Evolutionary conservation across 2,113 vertebrate species (phyloP).

Genomic region (Antigone vipio): DNA sequence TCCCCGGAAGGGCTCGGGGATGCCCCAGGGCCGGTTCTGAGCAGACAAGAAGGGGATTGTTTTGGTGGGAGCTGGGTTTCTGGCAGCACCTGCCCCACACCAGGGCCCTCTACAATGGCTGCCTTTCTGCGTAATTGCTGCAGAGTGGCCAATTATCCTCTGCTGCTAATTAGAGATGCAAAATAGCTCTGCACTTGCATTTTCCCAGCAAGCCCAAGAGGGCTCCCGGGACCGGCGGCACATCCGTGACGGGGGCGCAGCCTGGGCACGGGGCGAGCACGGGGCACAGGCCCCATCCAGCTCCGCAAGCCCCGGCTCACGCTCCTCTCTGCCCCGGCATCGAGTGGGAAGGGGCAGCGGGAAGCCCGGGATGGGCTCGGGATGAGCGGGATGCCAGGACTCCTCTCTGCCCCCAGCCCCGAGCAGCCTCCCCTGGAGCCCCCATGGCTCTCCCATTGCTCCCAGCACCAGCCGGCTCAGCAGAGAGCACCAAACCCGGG

Average conservation of each 20-base stretch:
- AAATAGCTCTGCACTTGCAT: conserved; percentile 3
- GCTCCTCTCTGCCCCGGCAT: fast-evolving
- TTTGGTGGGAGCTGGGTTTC: conserved; percentile 21
- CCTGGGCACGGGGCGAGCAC: background rate
- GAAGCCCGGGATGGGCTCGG: background rate
- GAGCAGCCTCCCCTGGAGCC: fast-evolving
- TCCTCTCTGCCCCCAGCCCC: background rate
- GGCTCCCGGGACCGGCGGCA: background rate
- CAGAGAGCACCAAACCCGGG: background rate
- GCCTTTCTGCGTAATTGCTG: conserved; percentile 47
- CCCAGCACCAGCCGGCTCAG: background rate
- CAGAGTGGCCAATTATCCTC: conserved; percentile 54
- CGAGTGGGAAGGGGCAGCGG: background rate
- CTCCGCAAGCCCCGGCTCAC: fast-evolving
- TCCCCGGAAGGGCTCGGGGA: conserved; percentile 40
- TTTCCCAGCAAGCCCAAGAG: conserved; percentile 5
- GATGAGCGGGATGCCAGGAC: background rate
- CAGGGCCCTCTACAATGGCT: conserved; percentile 50
- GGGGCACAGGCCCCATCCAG: background rate
- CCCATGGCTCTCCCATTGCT: background rate
- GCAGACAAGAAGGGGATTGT: conserved; percentile 65
- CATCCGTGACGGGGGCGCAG: background rate
- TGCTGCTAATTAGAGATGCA: conserved; percentile 60
- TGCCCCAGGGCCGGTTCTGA: background rate
- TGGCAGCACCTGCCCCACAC: conserved; percentile 59